Evolutionary conservation across 2,113 vertebrate species (phyloP), one percentile per base, ranked within the genome.

Genomic region (Entomyzon cyanotis): DNA sequence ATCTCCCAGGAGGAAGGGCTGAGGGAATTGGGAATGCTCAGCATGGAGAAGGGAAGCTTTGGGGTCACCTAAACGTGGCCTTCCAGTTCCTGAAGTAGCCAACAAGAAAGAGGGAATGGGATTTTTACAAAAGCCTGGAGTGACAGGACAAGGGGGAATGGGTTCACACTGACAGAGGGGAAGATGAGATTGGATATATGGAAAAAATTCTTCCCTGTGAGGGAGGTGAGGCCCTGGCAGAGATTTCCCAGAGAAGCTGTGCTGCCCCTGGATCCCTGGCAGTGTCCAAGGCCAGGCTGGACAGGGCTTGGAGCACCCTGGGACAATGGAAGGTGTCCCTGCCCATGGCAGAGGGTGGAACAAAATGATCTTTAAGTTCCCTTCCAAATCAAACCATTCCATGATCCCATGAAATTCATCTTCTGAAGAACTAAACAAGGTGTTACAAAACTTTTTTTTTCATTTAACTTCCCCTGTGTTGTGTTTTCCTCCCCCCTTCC

Each of bases 241-340:
- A 25, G 67, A 5, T 2, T 89, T 33, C 27, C 24, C 60, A 74
- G 53, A 68, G 62, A 0, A 89, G 39, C 46, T 89, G 46, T 7
- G 67, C 35, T 80, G 67, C n/a, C 5, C 53, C 62, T 52, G 75
- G 75, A 68, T 41, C 47, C 39, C 53, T 89, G 69, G 24, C 0
- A 68, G 11, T 60, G 62, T 1, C 39, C 79, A 25, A 62, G 63
- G 22, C 18, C 63, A 27, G 79, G 12, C 0, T 84, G 71, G 46
- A 46, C 0, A 0, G 15, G 11, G 12, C 3, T 74, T 39, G 69
- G 41, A 76, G 8, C 24, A 22, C 0, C 5, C 25, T 55, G 70
- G 47, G 25, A 5, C 0, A 7, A 41, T 37, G 56, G 21, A 11
- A 75, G 9, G 1, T 53, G 46, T 52, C 60, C 12, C 76, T 80